These are phyloP conservation scores for Drepana arcuata DNA, from an alignment of 1,140 invertebrate genomes.

Conservation along the genomic window DNA sequence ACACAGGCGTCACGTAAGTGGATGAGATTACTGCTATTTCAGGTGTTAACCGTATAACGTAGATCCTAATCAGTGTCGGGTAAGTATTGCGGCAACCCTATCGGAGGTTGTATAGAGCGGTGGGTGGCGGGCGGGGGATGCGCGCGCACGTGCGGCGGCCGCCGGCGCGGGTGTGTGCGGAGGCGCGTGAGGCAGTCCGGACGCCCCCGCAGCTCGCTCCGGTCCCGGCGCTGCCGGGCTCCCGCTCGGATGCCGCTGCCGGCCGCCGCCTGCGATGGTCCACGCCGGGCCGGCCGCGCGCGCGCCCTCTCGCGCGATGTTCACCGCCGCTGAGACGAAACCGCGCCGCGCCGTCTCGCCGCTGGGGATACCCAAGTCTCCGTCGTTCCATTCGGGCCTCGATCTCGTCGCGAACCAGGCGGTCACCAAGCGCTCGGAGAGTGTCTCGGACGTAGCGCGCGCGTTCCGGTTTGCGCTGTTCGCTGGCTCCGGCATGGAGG, in stretches of 20 bases:
- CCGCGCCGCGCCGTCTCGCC: constrained; percentile 70
- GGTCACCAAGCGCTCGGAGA: constrained; percentile 61
- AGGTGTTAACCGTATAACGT: too few relatives aligned
- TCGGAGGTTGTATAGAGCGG: constrained; percentile 34
- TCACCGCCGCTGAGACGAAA: constrained; percentile 68
- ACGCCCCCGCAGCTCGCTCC: constrained; percentile 51
- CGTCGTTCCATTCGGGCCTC: constrained; percentile 86
- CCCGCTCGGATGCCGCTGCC: constrained; percentile 60
- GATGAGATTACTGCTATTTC: too few relatives aligned
- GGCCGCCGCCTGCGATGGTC: constrained; percentile 68
- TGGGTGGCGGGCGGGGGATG: constrained; percentile 12
- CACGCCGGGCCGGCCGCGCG: constrained; percentile 65
- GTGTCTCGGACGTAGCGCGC: constrained; percentile 63
- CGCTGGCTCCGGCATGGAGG: constrained; percentile 46
- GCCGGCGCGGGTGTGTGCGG: constrained; percentile 14
- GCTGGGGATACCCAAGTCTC: constrained; percentile 85
- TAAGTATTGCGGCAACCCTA: constrained; percentile 23
- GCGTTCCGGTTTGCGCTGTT: constrained; percentile 64
- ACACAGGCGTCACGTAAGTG: too few relatives aligned
- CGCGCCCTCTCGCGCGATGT: constrained; percentile 67
- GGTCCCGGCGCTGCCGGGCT: constrained; percentile 55
- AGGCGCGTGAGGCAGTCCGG: constrained; percentile 47
- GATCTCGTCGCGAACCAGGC: constrained; percentile 79
- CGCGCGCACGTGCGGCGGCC: constrained; percentile 26
- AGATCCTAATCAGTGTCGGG: too few relatives aligned